Base-by-base conservation (phyloP, 2,113 vertebrate genomes). In the Hemicordylus capensis region DNA sequence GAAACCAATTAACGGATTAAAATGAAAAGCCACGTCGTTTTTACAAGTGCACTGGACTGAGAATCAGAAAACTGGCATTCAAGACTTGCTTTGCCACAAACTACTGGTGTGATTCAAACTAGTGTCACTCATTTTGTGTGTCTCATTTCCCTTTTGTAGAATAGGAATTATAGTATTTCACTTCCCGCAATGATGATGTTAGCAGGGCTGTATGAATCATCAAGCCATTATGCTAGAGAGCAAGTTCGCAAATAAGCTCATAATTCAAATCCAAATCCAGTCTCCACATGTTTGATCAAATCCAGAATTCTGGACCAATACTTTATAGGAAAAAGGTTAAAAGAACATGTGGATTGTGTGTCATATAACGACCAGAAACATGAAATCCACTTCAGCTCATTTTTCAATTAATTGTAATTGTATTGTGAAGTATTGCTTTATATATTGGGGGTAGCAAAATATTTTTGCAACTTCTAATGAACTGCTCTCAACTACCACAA, bases 1-100 rank as follows among this genome's bases (percentile, higher is more conserved):
- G 74, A 91, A 85, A 88, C n/a, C 31, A 89, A 59, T 39, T 79
- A 80, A 80, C n/a, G 4, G 31, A 81, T 76, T 77, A 79, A 90
- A 75, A 19, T 56, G 56, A 83, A 90, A 85, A 37, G 1, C 26
- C 4, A 73, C 2, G 80, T 80, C 67, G 80, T 74, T 34, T 14
- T 54, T 1, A 80, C 20, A 67, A 85, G 83, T 2, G 4, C 1
- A 0, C 22, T 72, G 46, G 89, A 84, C 37, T 75, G 91, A 31
- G 19, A 46, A 80, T 75, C 44, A 85, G 14, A 17, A 9, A 2
- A 88, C 19, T 59, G 1, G 19, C 79, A 3, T 66, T 76, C 34
- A 54, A 66, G 34, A 26, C 78, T 87, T 78, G 3, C 2, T 66
- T 8, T 72, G 39, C 44, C 28, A 3, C 6, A 2, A 44, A 20